These are phyloP conservation scores for Metaphire vulgaris DNA, from an alignment of 1,140 invertebrate species.

Conservation along the genomic window DNA sequence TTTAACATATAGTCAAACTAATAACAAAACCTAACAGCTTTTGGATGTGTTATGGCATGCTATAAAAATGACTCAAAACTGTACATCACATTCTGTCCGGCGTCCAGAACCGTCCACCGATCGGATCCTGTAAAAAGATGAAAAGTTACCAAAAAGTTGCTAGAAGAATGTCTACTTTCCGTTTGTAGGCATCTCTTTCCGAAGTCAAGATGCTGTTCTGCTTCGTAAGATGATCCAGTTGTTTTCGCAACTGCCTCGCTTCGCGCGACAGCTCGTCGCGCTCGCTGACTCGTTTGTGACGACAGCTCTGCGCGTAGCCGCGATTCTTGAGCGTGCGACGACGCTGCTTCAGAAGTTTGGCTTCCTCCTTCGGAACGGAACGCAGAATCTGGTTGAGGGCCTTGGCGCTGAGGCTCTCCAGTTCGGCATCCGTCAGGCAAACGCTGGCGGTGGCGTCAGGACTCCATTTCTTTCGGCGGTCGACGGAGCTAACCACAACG, in stretches of 20 bases:
- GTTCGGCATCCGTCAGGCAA: slow-evolving; percentile 78
- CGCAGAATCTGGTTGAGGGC: slow-evolving; percentile 92
- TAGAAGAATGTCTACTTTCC: slow-evolving; percentile 40
- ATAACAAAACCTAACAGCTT: too few relatives aligned
- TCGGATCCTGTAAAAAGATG: too few relatives aligned
- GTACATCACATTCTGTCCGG: too few relatives aligned
- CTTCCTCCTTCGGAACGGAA: slow-evolving; percentile 81
- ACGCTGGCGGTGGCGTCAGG: too few relatives aligned
- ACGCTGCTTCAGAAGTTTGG: slow-evolving; percentile 88
- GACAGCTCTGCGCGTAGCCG: slow-evolving; percentile 96
- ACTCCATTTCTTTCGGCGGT: too few relatives aligned
- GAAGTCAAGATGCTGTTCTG: slow-evolving; percentile 39
- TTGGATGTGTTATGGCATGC: too few relatives aligned
- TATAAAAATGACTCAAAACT: too few relatives aligned
- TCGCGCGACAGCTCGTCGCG: slow-evolving; percentile 64
- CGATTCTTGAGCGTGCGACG: slow-evolving; percentile 94
- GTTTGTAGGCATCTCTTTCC: slow-evolving; percentile 46
- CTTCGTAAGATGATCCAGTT: slow-evolving; percentile 41
- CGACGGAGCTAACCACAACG: too few relatives aligned
- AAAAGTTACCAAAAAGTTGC: too few relatives aligned
- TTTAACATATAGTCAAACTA: too few relatives aligned
- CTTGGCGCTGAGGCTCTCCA: slow-evolving; percentile 81
- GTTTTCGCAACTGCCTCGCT: slow-evolving; percentile 58
- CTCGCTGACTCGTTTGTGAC: slow-evolving; percentile 54
- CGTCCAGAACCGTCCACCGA: too few relatives aligned